Conservation (phyloP, 2,888 invertebrate genomes). For the Eustalomyia histrio region DNA sequence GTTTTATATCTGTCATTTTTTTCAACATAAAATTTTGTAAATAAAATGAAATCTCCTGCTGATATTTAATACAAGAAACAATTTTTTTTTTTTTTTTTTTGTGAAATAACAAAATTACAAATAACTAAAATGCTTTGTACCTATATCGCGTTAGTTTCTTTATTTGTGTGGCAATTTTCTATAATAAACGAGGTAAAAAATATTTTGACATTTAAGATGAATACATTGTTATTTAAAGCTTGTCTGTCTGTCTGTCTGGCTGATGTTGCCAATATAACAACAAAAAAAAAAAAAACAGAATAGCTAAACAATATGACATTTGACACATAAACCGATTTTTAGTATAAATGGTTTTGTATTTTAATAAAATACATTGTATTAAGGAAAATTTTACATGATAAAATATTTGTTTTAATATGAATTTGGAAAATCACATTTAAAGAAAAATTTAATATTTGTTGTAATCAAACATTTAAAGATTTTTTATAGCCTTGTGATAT, state of each 20-base stretch:
- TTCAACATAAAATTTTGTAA: constrained; percentile 16
- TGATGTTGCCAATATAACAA: neutral
- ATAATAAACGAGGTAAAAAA: constrained; percentile 54
- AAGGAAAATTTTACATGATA: neutral
- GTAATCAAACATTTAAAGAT: neutral
- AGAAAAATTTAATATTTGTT: neutral
- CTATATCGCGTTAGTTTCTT: neutral
- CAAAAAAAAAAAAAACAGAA: neutral
- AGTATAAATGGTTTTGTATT: neutral
- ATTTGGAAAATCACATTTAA: neutral
- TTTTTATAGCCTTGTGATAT: neutral
- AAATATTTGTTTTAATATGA: neutral
- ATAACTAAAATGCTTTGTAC: neutral
- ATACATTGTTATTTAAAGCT: constrained; percentile 47
- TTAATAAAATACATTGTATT: neutral
- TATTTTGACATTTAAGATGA: constrained; percentile 65
- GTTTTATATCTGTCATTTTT: constrained; percentile 49
- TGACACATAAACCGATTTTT: neutral
- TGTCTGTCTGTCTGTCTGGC: neutral
- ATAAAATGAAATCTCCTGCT: constrained; percentile 48
- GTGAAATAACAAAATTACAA: neutral
- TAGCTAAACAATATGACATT: neutral
- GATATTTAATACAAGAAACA: constrained; percentile 30
- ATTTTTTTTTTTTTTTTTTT: neutral
- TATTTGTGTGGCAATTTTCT: constrained; percentile 32